These are phyloP conservation scores for Drosophila bocki DNA, from an alignment of 1,140 invertebrate genomes.

Conservation along the genomic window DNA sequence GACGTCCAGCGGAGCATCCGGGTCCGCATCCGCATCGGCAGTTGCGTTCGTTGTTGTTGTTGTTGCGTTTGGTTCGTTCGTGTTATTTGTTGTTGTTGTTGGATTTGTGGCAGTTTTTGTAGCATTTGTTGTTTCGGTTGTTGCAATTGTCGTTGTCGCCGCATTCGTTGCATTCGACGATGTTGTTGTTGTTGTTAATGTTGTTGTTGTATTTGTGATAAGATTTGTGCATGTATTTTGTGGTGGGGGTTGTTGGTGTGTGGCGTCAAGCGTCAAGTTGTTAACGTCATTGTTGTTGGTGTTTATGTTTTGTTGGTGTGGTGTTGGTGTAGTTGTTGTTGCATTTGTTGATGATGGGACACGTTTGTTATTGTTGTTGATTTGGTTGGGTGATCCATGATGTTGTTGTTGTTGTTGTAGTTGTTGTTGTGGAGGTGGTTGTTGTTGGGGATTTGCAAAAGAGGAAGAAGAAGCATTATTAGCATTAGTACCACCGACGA, in stretches of 20 bases:
- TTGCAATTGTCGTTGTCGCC: slow-evolving; percentile 67
- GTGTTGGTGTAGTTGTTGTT: slow-evolving; percentile 48
- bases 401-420: slow-evolving; percentile 66
- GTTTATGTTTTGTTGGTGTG: slow-evolving; percentile 55
- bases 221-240: slow-evolving; percentile 78
- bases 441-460: slow-evolving; percentile 85
- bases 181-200: slow-evolving; percentile 73
- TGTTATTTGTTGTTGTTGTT: slow-evolving; percentile 56
- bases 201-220: slow-evolving; percentile 70
- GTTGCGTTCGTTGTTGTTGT: slow-evolving; percentile 59
- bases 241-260: slow-evolving; percentile 54
- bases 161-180: slow-evolving; percentile 77
- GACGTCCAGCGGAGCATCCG: slow-evolving; percentile 77
- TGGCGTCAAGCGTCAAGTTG: slow-evolving; percentile 71
- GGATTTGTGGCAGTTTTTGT: slow-evolving; percentile 72
- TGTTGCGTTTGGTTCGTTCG: slow-evolving; percentile 61
- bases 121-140: slow-evolving; percentile 64
- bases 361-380: slow-evolving; percentile 67
- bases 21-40: slow-evolving; percentile 60
- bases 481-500: slow-evolving; percentile 85
- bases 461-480: slow-evolving; percentile 85
- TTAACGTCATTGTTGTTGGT: slow-evolving; percentile 69
- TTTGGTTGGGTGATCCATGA: slow-evolving; percentile 82
- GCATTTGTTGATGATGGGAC: slow-evolving; percentile 64
- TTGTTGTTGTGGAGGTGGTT: slow-evolving; percentile 62